Base-by-base conservation (phyloP, 2,113 vertebrate genomes). In the Psittacula cyanocephala region DNA sequence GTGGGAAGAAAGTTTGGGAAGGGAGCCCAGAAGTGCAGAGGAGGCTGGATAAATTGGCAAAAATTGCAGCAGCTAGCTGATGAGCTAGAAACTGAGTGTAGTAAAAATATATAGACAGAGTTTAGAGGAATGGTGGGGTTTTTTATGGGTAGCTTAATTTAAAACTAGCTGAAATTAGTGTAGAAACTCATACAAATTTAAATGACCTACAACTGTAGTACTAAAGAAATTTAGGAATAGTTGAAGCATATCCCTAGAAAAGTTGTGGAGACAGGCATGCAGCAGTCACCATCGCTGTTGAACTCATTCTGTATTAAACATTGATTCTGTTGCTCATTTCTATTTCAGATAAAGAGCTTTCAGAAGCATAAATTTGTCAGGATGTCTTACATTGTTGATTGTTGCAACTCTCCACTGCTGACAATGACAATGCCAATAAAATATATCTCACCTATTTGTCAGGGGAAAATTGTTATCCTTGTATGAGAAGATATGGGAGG, bases 1-100 rank as follows among this genome's bases (percentile, higher is more conserved):
- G 86, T 93, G 69, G 60, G 92, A 93, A 91, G 92, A 89, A 59
- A 72, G 52, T 89, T 89, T 93, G 81, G 86, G 88, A 93, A 91
- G 22, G 28, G 31, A 94, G 86, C 86, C 95, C 92, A 93, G 90
- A 96, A 96, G 10, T 77, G 59, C 78, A 94, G 87, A 44, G 91
- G 88, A 96, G 85, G 85, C 3, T 93, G 64, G 53, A 91, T 94
- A 96, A 94, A 95, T 37, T 84, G 25, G 35, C 80, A 81, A 92
- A 88, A 88, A 92, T 78, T 81, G 72, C 65, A 92, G 65, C 31
- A 96, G 62, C 22, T 93, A 75, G 55, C 13, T 95, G 79, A 83
- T 68, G 53, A 91, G 78, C 31, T 88, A 77, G 50, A 91, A 83
- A 92, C 57, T 74, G 59, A 95, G 33, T n/a, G 28, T 75, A 86